These are phyloP conservation scores for Portunus trituberculatus DNA, from an alignment of 1,140 invertebrate species.

Conservation along the genomic window DNA sequence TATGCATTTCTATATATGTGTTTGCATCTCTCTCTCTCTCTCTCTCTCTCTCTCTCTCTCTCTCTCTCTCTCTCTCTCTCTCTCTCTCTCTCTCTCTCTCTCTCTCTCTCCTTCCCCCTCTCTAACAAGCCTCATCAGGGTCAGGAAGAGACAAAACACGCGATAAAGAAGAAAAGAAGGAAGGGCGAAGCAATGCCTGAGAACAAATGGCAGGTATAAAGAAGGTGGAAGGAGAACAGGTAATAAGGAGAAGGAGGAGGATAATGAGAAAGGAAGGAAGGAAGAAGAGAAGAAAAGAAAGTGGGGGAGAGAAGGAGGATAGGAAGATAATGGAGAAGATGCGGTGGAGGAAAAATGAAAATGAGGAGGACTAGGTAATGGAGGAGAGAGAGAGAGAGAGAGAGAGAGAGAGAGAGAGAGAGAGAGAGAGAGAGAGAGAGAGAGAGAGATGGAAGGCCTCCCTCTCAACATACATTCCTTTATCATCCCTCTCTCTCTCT, in stretches of 20 bases:
- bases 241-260: neutral
- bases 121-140: neutral
- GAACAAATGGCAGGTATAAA: slow-evolving; percentile 1
- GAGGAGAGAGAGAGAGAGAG: neutral
- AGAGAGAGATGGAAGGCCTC: neutral
- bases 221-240: neutral
- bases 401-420: slow-evolving; percentile 20
- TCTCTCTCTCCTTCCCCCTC: neutral
- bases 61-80: slow-evolving; percentile 10
- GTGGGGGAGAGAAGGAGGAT: neutral
- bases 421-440: neutral
- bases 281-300: neutral
- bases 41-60: slow-evolving; percentile 20
- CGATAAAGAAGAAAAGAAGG: neutral
- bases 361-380: neutral
- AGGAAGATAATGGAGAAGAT: neutral
- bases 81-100: neutral
- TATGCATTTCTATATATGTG: neutral
- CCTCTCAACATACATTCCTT: no score
- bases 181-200: neutral
- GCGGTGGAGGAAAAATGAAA: neutral
- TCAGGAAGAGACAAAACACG: neutral
- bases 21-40: neutral
- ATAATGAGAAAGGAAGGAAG: neutral
- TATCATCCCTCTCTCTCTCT: no score